Evolutionary conservation across 2,113 vertebrate species (phyloP).

Genomic region (Passerina amoena): DNA sequence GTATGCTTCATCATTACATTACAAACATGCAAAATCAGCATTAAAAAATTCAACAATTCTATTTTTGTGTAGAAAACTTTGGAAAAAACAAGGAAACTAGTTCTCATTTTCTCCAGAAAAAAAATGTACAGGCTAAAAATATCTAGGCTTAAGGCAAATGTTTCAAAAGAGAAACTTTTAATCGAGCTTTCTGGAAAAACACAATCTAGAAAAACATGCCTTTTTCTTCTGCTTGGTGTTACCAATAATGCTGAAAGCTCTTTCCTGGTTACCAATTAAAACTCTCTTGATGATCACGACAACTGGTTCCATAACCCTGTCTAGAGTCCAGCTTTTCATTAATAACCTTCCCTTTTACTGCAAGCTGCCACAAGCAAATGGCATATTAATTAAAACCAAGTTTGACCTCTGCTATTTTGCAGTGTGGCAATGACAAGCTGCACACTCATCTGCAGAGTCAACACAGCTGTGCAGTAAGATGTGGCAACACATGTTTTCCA

Average conservation of each 20-base stretch:
- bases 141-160: neutral
- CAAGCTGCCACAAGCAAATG: neutral
- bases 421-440: neutral
- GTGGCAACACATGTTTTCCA: accelerated
- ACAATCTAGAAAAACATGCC: neutral
- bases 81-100: neutral
- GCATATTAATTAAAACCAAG: neutral
- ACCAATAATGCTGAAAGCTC: neutral
- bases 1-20: neutral
- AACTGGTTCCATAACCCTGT: neutral
- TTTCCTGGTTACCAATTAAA: neutral
- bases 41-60: neutral
- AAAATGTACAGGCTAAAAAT: neutral
- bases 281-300: neutral
- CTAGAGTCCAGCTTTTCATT: neutral
- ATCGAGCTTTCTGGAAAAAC: neutral
- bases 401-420: neutral
- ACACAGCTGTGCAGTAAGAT: neutral
- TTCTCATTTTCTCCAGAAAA: neutral
- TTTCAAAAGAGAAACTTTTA: neutral
- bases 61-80: neutral
- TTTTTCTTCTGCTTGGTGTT: neutral
- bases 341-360: neutral
- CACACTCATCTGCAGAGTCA: neutral
- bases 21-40: neutral